These are phyloP conservation scores for Diloba caeruleocephala DNA, from an alignment of 2,888 invertebrate species.

Conservation along the genomic window DNA sequence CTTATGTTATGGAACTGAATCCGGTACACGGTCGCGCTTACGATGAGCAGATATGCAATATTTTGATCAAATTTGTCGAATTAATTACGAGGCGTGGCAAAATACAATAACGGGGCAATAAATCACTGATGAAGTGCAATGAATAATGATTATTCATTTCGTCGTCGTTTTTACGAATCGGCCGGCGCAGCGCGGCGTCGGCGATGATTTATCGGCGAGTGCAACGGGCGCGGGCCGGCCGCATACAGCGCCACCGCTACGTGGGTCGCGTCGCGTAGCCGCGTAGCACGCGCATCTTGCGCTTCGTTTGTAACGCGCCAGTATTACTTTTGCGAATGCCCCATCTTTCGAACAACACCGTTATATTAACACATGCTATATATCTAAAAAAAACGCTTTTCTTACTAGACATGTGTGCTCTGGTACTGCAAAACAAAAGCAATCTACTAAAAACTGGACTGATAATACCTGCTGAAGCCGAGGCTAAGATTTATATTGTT, in stretches of 20 bases:
- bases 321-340: neutral
- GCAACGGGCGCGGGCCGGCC: slow-evolving; percentile 21
- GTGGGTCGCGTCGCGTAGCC: too few relatives aligned
- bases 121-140: slow-evolving; percentile 77
- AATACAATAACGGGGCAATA: slow-evolving; percentile 76
- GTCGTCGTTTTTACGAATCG: slow-evolving; percentile 65
- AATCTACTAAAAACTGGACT: too few relatives aligned
- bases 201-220: slow-evolving; percentile 55
- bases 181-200: slow-evolving; percentile 46
- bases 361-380: too few relatives aligned
- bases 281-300: neutral
- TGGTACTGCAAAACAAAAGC: too few relatives aligned
- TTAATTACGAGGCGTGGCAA: slow-evolving; percentile 73
- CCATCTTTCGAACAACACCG: too few relatives aligned
- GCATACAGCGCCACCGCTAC: slow-evolving; percentile 7
- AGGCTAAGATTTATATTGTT: too few relatives aligned
- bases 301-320: neutral
- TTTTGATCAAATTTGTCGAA: slow-evolving; percentile 67
- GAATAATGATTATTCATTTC: slow-evolving; percentile 76
- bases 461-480: too few relatives aligned
- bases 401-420: too few relatives aligned
- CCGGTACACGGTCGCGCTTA: slow-evolving; percentile 1
- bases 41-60: slow-evolving; percentile 54
- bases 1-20: neutral
- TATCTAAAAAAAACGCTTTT: too few relatives aligned